A percentile compares a stretch with the other conserved stretches of the same genome.
Evolutionary conservation across 2,797 vertebrate genomes (phyloP).

Genomic region (Sylvilagus floridanus): DNA sequence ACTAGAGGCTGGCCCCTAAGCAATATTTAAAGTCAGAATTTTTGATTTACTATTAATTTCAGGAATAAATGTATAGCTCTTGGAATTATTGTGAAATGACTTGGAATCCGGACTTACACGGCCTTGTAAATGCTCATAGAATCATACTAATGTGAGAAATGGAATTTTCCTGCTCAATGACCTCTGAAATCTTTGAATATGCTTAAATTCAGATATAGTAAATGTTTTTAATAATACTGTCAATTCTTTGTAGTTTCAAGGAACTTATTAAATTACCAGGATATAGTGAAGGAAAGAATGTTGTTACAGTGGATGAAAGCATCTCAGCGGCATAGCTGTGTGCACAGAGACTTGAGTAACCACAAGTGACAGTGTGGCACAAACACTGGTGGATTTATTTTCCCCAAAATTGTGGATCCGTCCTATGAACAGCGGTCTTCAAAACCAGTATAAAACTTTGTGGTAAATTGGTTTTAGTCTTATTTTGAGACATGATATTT

Average conservation of each 20-base stretch:
- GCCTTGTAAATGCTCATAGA: constrained; percentile 49
- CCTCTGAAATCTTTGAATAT: constrained; percentile 59
- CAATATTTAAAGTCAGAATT: constrained; percentile 60
- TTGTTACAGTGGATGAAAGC: constrained; percentile 45
- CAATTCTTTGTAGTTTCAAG: constrained; percentile 56
- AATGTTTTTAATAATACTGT: constrained; percentile 62
- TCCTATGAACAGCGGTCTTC: background rate
- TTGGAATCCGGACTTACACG: constrained; percentile 22
- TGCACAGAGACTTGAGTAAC: background rate
- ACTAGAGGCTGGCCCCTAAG: background rate
- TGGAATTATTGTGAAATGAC: constrained; percentile 70
- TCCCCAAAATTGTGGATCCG: background rate
- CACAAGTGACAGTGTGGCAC: background rate
- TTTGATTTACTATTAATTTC: constrained; percentile 68
- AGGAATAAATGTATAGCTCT: constrained; percentile 56
- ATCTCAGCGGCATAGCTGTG: constrained; percentile 5
- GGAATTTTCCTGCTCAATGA: constrained; percentile 58
- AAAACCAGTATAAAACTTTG: background rate
- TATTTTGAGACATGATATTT: constrained; percentile 61
- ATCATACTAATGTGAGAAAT: constrained; percentile 56
- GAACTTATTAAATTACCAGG: constrained; percentile 42
- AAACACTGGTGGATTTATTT: background rate
- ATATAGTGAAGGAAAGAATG: constrained; percentile 54
- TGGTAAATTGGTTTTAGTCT: constrained; percentile 25
- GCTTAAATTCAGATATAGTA: constrained; percentile 38